Evolutionary conservation across 2,888 invertebrate species (phyloP).

Genomic region (Papilio demoleus): DNA sequence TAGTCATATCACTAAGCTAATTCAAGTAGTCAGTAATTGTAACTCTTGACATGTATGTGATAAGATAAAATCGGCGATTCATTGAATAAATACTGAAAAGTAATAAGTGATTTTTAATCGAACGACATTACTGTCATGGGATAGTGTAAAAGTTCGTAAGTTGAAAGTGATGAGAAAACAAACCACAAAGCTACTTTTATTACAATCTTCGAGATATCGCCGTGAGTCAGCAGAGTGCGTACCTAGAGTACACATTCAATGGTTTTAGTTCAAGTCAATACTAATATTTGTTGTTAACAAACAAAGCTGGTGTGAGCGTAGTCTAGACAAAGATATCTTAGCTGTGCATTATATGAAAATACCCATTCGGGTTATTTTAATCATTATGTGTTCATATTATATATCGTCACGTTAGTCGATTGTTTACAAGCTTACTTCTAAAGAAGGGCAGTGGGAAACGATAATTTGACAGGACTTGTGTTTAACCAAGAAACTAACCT

Average conservation of each 20-base stretch:
- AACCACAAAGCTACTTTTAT: constrained; percentile 16
- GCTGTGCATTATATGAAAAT: constrained; percentile 1
- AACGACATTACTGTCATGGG: neutral
- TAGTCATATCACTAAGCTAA: constrained; percentile 27
- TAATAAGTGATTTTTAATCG: constrained; percentile 36
- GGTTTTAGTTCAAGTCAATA: constrained; percentile 23
- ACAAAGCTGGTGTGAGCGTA: constrained; percentile 10
- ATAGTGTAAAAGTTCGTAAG: neutral
- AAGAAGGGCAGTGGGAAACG: neutral
- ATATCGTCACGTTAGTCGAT: neutral
- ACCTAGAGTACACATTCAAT: constrained; percentile 10
- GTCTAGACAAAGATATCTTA: constrained; percentile 22
- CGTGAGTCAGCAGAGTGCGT: constrained; percentile 25
- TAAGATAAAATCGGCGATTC: constrained; percentile 41
- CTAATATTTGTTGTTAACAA: constrained; percentile 30
- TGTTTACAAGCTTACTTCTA: neutral
- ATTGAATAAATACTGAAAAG: constrained; percentile 39
- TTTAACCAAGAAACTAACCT: neutral
- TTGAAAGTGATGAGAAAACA: constrained; percentile 21
- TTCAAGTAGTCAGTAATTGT: constrained; percentile 28
- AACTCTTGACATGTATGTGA: constrained; percentile 40
- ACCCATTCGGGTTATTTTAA: neutral
- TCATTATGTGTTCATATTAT: neutral
- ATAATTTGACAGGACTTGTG: too few species aligned
- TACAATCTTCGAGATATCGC: constrained; percentile 15